A percentile compares a stretch with the other conserved stretches of the same genome.
Conservation (phyloP, 1,140 invertebrate species). For the Sinonovacula constricta region DNA sequence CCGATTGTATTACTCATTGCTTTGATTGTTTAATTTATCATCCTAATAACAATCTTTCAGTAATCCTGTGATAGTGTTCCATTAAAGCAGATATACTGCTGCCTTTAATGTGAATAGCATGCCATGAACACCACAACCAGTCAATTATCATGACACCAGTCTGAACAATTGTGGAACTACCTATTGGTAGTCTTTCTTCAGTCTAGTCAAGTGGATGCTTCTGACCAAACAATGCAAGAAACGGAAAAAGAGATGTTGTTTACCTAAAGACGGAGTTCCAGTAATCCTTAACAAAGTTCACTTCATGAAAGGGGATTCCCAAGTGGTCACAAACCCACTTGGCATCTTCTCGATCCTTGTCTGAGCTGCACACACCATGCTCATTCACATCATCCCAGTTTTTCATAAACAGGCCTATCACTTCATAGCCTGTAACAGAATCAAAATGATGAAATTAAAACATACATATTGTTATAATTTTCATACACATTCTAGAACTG, state of each 20-base stretch:
- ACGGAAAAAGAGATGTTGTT: not conserved
- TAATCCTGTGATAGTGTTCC: not conserved
- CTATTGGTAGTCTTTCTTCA: too few species aligned
- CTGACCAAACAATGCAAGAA: not conserved
- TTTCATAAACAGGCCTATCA: constrained; percentile 94
- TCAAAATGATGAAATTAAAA: too few species aligned
- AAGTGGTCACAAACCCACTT: constrained; percentile 88
- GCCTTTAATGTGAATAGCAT: too few species aligned
- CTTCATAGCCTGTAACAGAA: constrained; percentile 88
- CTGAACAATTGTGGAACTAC: too few species aligned
- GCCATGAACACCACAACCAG: too few species aligned
- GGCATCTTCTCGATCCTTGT: constrained; percentile 92
- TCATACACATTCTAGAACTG: too few species aligned
- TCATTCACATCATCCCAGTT: constrained; percentile 97
- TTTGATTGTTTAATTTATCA: too few species aligned
- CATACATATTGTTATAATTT: too few species aligned
- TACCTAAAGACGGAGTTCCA: constrained; percentile 97
- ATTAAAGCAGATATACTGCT: too few species aligned
- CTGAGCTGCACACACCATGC: constrained; percentile 87
- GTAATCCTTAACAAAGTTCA: constrained; percentile 98
- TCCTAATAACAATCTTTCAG: not conserved
- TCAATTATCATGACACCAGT: too few species aligned
- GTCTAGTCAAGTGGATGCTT: too few species aligned
- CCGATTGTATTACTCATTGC: too few species aligned
- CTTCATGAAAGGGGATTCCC: constrained; percentile 84